Evolutionary conservation across 2,888 invertebrate genomes (phyloP).

Genomic region (Drosophila nr. perissopoda): DNA sequence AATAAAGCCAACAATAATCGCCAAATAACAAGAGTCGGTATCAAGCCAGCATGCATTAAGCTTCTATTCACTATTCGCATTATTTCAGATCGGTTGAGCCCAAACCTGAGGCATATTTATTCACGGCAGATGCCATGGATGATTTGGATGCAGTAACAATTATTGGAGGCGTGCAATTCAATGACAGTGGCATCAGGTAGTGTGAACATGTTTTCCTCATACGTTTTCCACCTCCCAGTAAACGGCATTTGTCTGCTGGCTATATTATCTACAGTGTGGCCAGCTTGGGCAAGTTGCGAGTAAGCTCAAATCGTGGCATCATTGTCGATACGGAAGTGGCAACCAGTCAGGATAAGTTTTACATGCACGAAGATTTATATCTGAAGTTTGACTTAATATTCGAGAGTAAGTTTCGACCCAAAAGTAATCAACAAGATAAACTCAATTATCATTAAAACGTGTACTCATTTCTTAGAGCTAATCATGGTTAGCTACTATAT

Average conservation of each 20-base stretch:
- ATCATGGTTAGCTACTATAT: constrained; percentile 54
- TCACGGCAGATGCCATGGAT: constrained; percentile 53
- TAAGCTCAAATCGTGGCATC: constrained; percentile 41
- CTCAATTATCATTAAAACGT: neutral
- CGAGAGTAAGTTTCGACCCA: constrained; percentile 44
- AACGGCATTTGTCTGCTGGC: neutral
- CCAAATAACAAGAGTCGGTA: neutral
- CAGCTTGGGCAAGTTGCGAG: constrained; percentile 45
- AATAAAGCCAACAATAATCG: neutral
- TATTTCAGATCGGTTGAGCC: constrained; percentile 48
- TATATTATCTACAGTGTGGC: constrained; percentile 35
- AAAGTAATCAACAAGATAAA: too few species aligned
- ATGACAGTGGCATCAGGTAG: constrained; percentile 55
- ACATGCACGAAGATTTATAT: constrained; percentile 42
- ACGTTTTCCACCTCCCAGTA: too few species aligned
- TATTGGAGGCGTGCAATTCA: constrained; percentile 55
- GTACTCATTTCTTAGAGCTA: constrained; percentile 44
- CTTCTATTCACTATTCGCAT: neutral
- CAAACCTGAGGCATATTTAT: constrained; percentile 44
- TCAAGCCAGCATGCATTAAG: neutral
- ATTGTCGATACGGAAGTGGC: constrained; percentile 4
- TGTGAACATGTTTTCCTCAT: neutral
- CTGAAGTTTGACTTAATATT: constrained; percentile 50
- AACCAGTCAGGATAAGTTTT: constrained; percentile 34
- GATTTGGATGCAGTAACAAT: constrained; percentile 52